Evolutionary conservation across 2,113 vertebrate genomes (phyloP), one percentile per base, ranked within the genome.

Genomic region (Grus americana): DNA sequence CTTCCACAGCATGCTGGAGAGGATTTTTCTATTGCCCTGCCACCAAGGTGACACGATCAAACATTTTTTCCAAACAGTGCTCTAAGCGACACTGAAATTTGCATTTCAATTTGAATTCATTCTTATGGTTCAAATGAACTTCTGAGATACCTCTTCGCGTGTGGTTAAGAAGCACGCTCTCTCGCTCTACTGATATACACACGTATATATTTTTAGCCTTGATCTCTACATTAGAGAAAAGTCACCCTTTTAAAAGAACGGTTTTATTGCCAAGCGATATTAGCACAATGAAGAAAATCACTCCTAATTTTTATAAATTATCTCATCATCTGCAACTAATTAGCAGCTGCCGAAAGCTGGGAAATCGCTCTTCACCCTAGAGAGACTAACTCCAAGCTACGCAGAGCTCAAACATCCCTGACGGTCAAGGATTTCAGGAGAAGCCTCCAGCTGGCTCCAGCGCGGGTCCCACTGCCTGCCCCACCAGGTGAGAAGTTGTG

Each of bases 221-320:
- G 84, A 85, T 97, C 90, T 83, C 93, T 23, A 24, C 95, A 36
- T 96, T 85, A 94, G 78, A 87, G 91, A 96, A 96, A 97, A 98
- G 97, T 93, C 94, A 95, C 95, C 92, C 79, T 96, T 93, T 90
- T 72, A 79, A 87, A 89, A 89, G 95, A 96, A 89, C 76, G 50
- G 88, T 79, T 97, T 97, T 92, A 98, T 96, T 97, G 95, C 96
- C 92, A n/a, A 32, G 95, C 27, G 49, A 82, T 96, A 98, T 95
- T 93, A 97, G 95, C 96, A 98, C 98, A 97, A 98, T 96, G 97
- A 97, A 97, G 97, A 96, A 97, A 98, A 98, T 98, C 92, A 40
- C 88, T 95, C 68, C 96, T 97, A 97, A 98, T 98, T 98, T 98
- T 98, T 98, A 98, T 96, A 97, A 98, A 98, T 98, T 98, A 98